These are phyloP conservation scores for Hemichromis elongatus DNA, from an alignment of 2,113 vertebrate genomes.

Conservation along the genomic window DNA sequence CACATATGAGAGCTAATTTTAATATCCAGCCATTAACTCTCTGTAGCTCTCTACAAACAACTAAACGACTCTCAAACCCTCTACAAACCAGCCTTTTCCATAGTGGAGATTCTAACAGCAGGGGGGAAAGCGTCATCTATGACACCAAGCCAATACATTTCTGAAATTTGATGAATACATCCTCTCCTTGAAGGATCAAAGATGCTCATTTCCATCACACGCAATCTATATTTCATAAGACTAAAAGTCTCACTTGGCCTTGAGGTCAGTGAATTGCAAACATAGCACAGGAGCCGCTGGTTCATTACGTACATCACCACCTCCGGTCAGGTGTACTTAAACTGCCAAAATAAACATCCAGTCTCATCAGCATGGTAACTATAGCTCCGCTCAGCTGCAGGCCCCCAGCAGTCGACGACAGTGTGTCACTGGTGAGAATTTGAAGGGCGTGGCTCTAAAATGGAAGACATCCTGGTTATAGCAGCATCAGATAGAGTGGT, in stretches of 20 bases:
- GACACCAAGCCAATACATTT: not conserved
- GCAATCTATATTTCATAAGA: not conserved
- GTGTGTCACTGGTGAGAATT: not conserved
- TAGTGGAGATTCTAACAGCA: not conserved
- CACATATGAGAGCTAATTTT: not conserved
- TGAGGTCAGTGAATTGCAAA: not conserved
- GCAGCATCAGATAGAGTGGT: slow-evolving; percentile 8
- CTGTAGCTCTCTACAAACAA: not conserved
- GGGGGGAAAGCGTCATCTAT: not conserved
- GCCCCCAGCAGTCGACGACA: slow-evolving; percentile 9
- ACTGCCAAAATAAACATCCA: slow-evolving; percentile 47
- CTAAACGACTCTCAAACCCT: not conserved
- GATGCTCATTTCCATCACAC: not conserved
- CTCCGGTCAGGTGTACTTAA: slow-evolving; percentile 31
- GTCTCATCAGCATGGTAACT: slow-evolving; percentile 42
- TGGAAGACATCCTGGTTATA: slow-evolving; percentile 49
- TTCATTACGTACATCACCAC: slow-evolving; percentile 45
- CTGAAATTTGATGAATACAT: not conserved
- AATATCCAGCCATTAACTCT: not conserved
- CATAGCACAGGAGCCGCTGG: slow-evolving; percentile 24
- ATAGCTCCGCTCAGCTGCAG: slow-evolving; percentile 22
- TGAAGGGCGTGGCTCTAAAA: slow-evolving; percentile 4
- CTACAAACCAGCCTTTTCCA: not conserved
- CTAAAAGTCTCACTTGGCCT: not conserved
- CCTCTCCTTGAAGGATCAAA: not conserved